phyloP scores from a whole-genome alignment of 2,888 invertebrate species.

The Slavum lentiscoides region DNA sequence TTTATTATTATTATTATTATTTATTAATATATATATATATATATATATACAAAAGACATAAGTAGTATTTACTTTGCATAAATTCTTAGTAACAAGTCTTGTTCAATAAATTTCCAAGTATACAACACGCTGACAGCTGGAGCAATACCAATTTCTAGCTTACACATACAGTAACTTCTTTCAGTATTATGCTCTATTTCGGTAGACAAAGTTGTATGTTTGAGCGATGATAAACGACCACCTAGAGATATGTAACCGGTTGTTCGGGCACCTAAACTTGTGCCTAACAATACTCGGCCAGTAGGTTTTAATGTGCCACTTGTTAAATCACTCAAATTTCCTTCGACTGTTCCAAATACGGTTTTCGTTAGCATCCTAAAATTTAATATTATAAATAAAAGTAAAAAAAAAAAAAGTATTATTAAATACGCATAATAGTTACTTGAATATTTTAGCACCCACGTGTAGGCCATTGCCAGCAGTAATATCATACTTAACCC shows the following conservation, averaged over 20 bases:
- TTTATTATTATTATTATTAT: too few species aligned
- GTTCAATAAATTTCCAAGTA: slow-evolving; percentile 77
- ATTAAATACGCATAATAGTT: slow-evolving; percentile 15
- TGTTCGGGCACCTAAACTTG: slow-evolving; percentile 42
- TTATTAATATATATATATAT: too few species aligned
- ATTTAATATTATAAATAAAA: slow-evolving; percentile 57
- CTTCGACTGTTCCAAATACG: slow-evolving; percentile 70
- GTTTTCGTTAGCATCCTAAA: slow-evolving; percentile 75
- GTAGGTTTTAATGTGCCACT: slow-evolving; percentile 38
- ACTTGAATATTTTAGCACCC: slow-evolving; percentile 66
- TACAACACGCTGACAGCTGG: slow-evolving; percentile 80
- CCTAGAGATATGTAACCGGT: slow-evolving; percentile 47
- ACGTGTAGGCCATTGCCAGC: slow-evolving; percentile 82
- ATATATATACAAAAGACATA: neutral
- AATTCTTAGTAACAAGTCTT: slow-evolving; percentile 76
- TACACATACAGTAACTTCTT: slow-evolving; percentile 51
- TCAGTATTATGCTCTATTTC: slow-evolving; percentile 50
- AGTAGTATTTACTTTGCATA: slow-evolving; percentile 69
- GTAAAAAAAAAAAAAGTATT: neutral
- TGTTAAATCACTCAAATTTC: slow-evolving; percentile 37
- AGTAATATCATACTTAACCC: slow-evolving; percentile 83
- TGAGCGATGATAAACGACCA: slow-evolving; percentile 44
- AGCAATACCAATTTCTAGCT: slow-evolving; percentile 62
- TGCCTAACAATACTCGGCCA: slow-evolving; percentile 44
- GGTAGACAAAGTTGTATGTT: slow-evolving; percentile 46